Percentiles rank a stretch among this genome's conserved stretches.
These are phyloP conservation scores for Astropecten irregularis DNA, from an alignment of 53 echinoderm and acorn worm genomes.

Conservation along the genomic window DNA sequence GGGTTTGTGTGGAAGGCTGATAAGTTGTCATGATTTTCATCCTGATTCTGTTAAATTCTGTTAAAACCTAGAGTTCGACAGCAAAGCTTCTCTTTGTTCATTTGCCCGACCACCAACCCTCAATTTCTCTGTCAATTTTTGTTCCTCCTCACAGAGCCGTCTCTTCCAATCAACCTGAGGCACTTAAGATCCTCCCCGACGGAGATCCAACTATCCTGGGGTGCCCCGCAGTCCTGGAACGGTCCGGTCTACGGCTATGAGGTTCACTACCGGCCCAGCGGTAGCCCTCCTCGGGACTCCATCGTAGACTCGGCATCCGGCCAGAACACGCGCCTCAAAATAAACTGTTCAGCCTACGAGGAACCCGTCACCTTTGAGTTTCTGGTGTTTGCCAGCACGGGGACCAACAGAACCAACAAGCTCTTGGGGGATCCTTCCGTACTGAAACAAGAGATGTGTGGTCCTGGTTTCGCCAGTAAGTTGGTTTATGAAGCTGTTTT, in stretches of 20 bases:
- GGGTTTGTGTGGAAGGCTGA: too few species aligned
- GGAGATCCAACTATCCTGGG: neutral
- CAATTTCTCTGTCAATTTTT: neutral
- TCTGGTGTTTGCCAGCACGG: neutral
- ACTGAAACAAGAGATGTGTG: conserved; percentile 23
- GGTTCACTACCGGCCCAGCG: neutral
- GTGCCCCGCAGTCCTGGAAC: neutral
- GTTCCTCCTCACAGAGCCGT: neutral
- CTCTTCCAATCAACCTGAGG: neutral
- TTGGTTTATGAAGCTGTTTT: neutral
- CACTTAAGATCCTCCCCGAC: neutral
- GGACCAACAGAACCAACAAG: neutral
- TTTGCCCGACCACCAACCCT: too few species aligned
- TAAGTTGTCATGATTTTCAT: too few species aligned
- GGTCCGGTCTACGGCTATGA: neutral
- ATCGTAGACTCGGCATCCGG: conserved; percentile 13
- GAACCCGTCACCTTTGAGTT: conserved; percentile 17
- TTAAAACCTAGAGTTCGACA: too few species aligned
- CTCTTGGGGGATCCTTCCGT: neutral
- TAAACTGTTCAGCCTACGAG: conserved; percentile 6
- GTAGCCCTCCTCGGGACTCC: neutral
- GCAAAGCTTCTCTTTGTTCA: too few species aligned
- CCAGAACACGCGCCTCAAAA: neutral
- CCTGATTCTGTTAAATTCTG: too few species aligned
- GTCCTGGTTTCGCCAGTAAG: neutral